Conservation (phyloP, 2,888 invertebrate species). For the Metopia argyrocephala region DNA sequence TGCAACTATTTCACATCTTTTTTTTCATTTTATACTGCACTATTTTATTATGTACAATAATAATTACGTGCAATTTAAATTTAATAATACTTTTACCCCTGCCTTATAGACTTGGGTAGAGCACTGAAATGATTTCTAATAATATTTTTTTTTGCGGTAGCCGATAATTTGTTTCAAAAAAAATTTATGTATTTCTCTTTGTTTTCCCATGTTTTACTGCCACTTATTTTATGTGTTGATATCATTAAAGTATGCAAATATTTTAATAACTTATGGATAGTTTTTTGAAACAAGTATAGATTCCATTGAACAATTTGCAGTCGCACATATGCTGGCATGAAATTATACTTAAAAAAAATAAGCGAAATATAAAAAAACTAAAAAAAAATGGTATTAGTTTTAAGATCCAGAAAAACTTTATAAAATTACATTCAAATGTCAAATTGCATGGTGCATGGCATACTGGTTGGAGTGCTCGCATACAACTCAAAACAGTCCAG, state of each 20-base stretch:
- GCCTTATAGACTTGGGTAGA: not conserved
- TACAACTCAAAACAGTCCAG: too few relatives aligned
- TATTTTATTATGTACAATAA: not conserved
- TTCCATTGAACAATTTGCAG: not conserved
- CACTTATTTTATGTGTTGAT: not conserved
- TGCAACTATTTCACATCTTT: too few relatives aligned
- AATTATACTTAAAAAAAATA: too few relatives aligned
- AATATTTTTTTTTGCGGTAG: not conserved
- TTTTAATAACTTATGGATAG: not conserved
- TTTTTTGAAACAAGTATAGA: not conserved
- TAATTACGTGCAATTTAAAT: not conserved
- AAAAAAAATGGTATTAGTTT: too few relatives aligned
- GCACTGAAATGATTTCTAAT: not conserved
- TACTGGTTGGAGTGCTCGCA: too few relatives aligned
- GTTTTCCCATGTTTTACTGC: slow-evolving; percentile 7
- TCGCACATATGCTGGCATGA: not conserved
- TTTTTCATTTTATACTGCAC: too few relatives aligned
- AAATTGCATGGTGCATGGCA: too few relatives aligned
- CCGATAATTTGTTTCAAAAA: not conserved
- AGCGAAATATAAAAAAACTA: too few relatives aligned
- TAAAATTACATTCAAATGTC: too few relatives aligned
- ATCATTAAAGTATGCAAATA: slow-evolving; percentile 25
- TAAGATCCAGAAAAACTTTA: too few relatives aligned
- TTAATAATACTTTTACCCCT: not conserved
- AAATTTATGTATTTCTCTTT: not conserved